Conservation (phyloP, 2,888 invertebrate genomes). For the Leptopterna dolabrata region DNA sequence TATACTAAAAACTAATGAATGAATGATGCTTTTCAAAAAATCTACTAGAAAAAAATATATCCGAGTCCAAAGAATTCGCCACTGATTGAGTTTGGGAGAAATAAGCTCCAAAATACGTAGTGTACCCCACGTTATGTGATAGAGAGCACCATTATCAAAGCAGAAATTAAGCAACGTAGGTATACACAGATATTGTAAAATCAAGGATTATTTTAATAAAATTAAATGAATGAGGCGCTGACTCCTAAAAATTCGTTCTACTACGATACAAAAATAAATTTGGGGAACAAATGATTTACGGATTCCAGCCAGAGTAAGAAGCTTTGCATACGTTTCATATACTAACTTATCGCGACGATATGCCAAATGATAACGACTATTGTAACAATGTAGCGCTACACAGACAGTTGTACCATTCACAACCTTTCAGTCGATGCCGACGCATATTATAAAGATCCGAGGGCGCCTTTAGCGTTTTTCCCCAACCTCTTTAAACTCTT, state of each 20-base stretch:
- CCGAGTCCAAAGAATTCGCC: no score
- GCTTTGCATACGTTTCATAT: neutral
- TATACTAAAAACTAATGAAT: no score
- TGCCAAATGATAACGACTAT: neutral
- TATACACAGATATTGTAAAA: neutral
- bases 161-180: no score
- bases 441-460: neutral
- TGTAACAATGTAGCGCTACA: neutral
- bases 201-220: neutral
- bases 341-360: neutral
- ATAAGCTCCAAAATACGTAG: neutral
- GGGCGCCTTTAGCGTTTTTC: neutral
- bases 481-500: neutral
- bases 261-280: conserved; percentile 35
- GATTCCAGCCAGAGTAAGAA: neutral
- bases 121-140: neutral
- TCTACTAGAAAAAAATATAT: no score
- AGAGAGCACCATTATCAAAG: neutral
- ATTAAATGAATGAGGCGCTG: neutral
- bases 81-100: neutral
- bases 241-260: neutral
- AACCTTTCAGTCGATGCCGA: conserved; percentile 28
- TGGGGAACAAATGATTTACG: neutral
- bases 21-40: no score
- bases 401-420: conserved; percentile 15